A percentile compares a stretch with the other conserved stretches of the same genome.
Evolutionary conservation across 1,140 invertebrate species (phyloP).

Genomic region (Melitaea cinxia): DNA sequence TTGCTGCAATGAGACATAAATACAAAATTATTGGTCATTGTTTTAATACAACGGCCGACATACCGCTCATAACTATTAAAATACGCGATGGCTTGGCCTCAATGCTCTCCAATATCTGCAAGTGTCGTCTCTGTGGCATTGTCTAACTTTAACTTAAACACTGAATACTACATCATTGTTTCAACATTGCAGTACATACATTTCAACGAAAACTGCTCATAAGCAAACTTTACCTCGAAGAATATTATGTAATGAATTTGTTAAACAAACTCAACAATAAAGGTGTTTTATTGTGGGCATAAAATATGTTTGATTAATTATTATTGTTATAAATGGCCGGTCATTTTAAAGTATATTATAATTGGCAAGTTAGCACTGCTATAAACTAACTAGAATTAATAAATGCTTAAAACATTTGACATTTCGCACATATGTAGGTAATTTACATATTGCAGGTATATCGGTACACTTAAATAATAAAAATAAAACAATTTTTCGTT

Average conservation of each 20-base stretch:
- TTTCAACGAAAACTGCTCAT: slow-evolving; percentile 21
- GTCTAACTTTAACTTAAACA: slow-evolving; percentile 38
- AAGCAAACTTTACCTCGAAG: slow-evolving; percentile 14
- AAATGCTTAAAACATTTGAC: too few species aligned
- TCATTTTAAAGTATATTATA: not conserved
- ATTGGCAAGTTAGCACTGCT: slow-evolving; percentile 25
- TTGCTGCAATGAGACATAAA: slow-evolving; percentile 68
- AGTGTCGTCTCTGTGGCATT: slow-evolving; percentile 49
- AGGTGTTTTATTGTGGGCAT: not conserved
- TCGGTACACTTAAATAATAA: too few species aligned
- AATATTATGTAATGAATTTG: slow-evolving; percentile 18
- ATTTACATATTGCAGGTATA: slow-evolving; percentile 6
- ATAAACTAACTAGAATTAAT: slow-evolving; percentile 9
- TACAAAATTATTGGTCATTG: slow-evolving; percentile 76
- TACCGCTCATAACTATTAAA: slow-evolving; percentile 67
- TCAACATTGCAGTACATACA: slow-evolving; percentile 14
- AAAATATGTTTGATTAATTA: not conserved
- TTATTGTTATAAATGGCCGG: not conserved
- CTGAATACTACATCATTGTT: slow-evolving; percentile 36
- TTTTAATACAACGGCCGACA: slow-evolving; percentile 67
- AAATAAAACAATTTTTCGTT: too few species aligned
- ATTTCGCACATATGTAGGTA: not conserved
- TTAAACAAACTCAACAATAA: not conserved
- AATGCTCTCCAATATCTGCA: slow-evolving; percentile 55
- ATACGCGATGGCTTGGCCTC: slow-evolving; percentile 64